Conservation (phyloP, 2,888 invertebrate genomes). For the Serrognathus titanus region DNA sequence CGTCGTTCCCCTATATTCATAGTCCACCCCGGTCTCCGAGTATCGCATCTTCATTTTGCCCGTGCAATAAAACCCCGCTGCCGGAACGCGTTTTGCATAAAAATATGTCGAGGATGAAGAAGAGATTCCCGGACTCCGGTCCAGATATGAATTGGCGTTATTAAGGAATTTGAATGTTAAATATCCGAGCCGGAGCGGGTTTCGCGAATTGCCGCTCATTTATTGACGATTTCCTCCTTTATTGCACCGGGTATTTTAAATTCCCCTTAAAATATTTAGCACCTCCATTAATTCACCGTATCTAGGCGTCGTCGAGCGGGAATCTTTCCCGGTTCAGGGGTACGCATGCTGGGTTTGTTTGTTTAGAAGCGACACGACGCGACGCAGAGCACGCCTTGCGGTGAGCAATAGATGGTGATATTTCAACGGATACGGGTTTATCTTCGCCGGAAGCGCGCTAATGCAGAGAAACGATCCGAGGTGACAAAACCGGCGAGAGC, state of each 20-base stretch:
- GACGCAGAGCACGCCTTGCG: neutral
- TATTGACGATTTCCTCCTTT: slow-evolving; percentile 34
- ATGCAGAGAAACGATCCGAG: slow-evolving; percentile 35
- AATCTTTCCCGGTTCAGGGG: too few relatives aligned
- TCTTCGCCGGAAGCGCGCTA: slow-evolving; percentile 23
- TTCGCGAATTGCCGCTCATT: slow-evolving; percentile 31
- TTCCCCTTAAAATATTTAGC: neutral
- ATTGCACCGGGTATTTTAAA: slow-evolving; percentile 9
- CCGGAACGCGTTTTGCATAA: slow-evolving; percentile 48
- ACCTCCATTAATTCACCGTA: too few relatives aligned
- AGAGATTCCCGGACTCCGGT: slow-evolving; percentile 33
- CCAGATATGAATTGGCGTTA: slow-evolving; percentile 46
- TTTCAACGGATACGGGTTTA: slow-evolving; percentile 26
- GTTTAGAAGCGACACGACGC: too few relatives aligned
- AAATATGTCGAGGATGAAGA: slow-evolving; percentile 45
- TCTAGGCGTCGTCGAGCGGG: too few relatives aligned
- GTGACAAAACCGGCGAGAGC: slow-evolving; percentile 34
- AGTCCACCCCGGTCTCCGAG: slow-evolving; percentile 31
- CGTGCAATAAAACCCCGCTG: slow-evolving; percentile 46
- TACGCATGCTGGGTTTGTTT: too few relatives aligned
- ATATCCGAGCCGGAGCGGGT: slow-evolving; percentile 30
- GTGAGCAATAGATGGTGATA: slow-evolving; percentile 18
- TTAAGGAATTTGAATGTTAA: slow-evolving; percentile 41
- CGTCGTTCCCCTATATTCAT: slow-evolving; percentile 27
- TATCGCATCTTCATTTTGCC: slow-evolving; percentile 44